Conservation (phyloP, 35 echinoderm and acorn worm species). For the Holothuria glaberrima region DNA sequence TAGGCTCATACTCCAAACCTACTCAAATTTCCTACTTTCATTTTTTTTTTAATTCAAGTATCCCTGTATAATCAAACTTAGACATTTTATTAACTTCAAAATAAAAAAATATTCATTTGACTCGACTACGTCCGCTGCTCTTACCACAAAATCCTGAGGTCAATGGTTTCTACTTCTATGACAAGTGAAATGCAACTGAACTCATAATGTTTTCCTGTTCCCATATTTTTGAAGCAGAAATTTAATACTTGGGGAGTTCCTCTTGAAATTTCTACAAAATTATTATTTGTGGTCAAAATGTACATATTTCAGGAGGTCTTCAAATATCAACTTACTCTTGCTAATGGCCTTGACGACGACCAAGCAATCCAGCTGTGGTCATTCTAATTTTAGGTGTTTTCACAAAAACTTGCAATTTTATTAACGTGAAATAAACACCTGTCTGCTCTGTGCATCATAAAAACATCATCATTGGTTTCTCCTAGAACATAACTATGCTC, state of each 20-base stretch:
- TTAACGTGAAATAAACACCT: slow-evolving; percentile 22
- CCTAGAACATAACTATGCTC: neutral
- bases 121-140: too few relatives aligned
- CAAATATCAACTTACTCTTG: neutral
- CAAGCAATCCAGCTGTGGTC: neutral
- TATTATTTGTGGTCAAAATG: slow-evolving; percentile 51
- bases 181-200: too few relatives aligned
- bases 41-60: too few relatives aligned
- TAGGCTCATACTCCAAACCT: too few relatives aligned
- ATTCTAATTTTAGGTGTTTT: neutral
- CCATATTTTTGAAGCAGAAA: slow-evolving; percentile 1
- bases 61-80: too few relatives aligned
- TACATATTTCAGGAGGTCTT: slow-evolving; percentile 18
- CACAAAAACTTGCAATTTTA: neutral
- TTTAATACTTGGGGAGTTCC: slow-evolving; percentile 10
- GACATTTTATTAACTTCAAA: too few relatives aligned
- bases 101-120: too few relatives aligned
- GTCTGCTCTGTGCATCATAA: neutral
- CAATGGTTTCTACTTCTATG: too few relatives aligned
- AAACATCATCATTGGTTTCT: neutral
- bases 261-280: slow-evolving; percentile 24
- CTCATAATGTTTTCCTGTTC: too few relatives aligned
- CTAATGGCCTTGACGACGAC: slow-evolving; percentile 34
- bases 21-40: too few relatives aligned
- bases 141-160: too few relatives aligned